These are phyloP conservation scores for Procapra przewalskii DNA, from an alignment of 2,113 vertebrate species.

Conservation along the genomic window DNA sequence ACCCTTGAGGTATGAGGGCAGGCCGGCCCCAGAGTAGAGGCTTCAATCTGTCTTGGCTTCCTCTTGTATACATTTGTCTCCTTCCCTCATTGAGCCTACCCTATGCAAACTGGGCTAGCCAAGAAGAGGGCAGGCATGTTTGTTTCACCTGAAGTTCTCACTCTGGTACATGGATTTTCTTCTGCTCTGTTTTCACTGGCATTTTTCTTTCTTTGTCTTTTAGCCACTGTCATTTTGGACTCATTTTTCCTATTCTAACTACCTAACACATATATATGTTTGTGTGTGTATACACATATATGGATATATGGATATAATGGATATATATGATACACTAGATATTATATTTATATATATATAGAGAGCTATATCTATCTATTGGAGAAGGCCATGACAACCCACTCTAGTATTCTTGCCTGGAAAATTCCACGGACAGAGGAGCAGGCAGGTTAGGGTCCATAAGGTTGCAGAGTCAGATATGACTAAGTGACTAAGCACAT, in stretches of 20 bases:
- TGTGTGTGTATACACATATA: not conserved
- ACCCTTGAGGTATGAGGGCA: not conserved
- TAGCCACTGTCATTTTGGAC: not conserved
- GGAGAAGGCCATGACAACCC: not conserved
- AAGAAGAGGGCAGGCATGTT: not conserved
- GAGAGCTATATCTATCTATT: not conserved
- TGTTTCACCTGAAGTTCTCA: not conserved
- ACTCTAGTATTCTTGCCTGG: not conserved
- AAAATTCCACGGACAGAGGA: not conserved
- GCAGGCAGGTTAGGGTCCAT: not conserved
- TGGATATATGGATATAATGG: not conserved
- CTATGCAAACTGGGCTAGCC: not conserved
- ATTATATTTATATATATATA: not conserved
- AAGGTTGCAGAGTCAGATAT: not conserved
- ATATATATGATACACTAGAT: not conserved
- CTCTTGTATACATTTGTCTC: not conserved
- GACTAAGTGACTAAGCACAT: not conserved
- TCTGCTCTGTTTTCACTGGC: not conserved
- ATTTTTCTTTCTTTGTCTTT: not conserved
- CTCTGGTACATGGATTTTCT: accelerated
- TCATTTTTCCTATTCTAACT: not conserved
- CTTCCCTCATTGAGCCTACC: not conserved
- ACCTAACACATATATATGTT: not conserved
- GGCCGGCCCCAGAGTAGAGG: not conserved
- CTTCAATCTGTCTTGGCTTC: not conserved